Evolutionary conservation across 2,888 invertebrate genomes (phyloP).

Genomic region (Caenorhabditis drosophilae): DNA sequence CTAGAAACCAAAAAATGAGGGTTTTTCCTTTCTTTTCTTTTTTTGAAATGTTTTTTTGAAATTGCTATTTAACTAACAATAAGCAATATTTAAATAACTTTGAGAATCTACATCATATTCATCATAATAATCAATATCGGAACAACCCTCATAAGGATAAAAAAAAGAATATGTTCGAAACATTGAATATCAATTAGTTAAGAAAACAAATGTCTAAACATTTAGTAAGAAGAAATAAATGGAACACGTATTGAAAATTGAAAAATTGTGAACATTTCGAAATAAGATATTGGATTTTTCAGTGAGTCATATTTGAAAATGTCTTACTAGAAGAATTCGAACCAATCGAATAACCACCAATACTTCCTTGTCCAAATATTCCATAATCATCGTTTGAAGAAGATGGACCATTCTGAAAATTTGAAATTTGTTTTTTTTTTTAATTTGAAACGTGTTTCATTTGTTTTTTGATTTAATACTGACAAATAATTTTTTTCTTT

Average conservation of each 20-base stretch:
- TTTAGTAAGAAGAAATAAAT: neutral
- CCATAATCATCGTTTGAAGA: conserved; percentile 22
- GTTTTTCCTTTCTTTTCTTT: too few relatives aligned
- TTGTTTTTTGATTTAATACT: conserved; percentile 8
- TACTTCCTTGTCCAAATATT: conserved; percentile 23
- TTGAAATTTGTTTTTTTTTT: conserved; percentile 1
- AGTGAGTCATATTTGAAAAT: neutral
- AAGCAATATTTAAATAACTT: neutral
- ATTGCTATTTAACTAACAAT: too few relatives aligned
- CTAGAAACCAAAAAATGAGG: conserved; percentile 11
- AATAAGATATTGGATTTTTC: neutral
- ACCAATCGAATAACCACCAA: conserved; percentile 25
- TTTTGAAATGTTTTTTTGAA: too few relatives aligned
- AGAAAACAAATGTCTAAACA: too few relatives aligned
- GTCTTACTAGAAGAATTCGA: conserved; percentile 31
- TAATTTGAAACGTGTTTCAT: neutral
- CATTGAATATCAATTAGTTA: too few relatives aligned
- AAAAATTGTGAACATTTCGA: neutral
- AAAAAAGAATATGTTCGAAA: neutral
- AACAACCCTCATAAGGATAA: neutral
- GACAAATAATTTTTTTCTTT: conserved; percentile 25
- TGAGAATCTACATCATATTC: conserved; percentile 3
- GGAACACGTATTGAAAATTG: neutral
- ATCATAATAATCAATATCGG: neutral
- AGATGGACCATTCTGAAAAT: conserved; percentile 24